Evolutionary conservation across 2,113 vertebrate genomes (phyloP).

Genomic region (Osmerus eperlanus): DNA sequence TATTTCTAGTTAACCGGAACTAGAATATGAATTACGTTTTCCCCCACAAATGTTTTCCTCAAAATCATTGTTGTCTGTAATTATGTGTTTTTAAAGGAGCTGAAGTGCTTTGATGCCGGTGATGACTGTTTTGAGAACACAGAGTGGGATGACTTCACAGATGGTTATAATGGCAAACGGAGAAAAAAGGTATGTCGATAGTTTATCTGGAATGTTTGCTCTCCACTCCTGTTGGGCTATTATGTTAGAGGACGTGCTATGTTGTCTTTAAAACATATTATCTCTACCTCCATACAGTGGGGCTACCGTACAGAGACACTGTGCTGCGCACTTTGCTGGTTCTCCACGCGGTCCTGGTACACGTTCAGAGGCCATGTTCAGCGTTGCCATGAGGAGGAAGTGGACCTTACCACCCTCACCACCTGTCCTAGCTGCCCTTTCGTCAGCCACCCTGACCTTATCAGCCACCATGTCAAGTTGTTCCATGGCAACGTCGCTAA

Average conservation of each 20-base stretch:
- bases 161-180: conserved; percentile 40
- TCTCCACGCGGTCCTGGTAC: conserved; percentile 76
- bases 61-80: not conserved
- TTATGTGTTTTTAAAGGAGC: conserved; percentile 33
- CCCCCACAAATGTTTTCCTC: not conserved
- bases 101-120: conserved; percentile 48
- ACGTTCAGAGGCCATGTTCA: conserved; percentile 80
- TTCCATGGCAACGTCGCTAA: conserved; percentile 74
- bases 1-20: not conserved
- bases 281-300: conserved; percentile 63
- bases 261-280: not conserved
- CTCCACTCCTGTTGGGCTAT: too few relatives aligned
- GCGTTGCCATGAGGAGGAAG: conserved; percentile 79
- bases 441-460: conserved; percentile 72
- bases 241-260: not conserved
- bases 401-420: conserved; percentile 78
- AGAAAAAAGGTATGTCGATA: conserved; percentile 49
- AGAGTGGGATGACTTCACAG: conserved; percentile 52
- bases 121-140: conserved; percentile 55
- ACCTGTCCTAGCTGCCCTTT: conserved; percentile 80
- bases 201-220: not conserved
- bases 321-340: conserved; percentile 84
- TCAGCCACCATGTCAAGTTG: conserved; percentile 77
- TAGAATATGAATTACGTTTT: too few relatives aligned
- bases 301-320: conserved; percentile 80